Evolutionary conservation across 2,888 invertebrate species (phyloP), one percentile per base, ranked within the genome.

Genomic region (Antheraea assamensis): DNA sequence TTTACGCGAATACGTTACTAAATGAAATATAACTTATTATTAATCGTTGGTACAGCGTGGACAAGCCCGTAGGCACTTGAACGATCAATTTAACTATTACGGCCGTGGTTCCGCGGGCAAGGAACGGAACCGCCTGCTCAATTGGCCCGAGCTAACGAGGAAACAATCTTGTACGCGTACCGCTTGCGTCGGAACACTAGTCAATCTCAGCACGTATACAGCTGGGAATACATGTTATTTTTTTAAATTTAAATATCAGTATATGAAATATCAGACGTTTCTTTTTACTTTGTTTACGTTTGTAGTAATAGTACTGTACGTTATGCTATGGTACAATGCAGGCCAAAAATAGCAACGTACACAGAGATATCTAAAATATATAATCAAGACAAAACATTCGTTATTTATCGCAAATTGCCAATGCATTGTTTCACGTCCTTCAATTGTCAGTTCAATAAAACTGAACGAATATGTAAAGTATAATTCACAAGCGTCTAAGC

Each of bases 121-220:
- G 90, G 92, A 93, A 87, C 92, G 92, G 93, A 92, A 92, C 93
- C 85, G 85, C 80, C 84, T 84, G 86, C 85, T 86, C 91, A 93
- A 93, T 94, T 93, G 93, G 85, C 82, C 84, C 79, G 77, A 64
- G 85, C 86, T 94, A 94, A 94, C 90, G 92, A 94, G 94, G 94
- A 94, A 94, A 94, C 93, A 93, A 93, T 94, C 94, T 94, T 94
- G 94, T 88, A 92, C 94, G 94, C 93, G 93, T 87, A 86, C 90
- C 93, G 92, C 89, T 94, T 93, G 88, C 84, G 84, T 86, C 90
- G 91, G 91, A 90, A 92, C 92, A 86, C 90, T 86, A 88, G 88
- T 87, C 93, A 92, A 93, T 93, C 93, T 92, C 91, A 83, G 86
- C 86, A 74, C 66, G 55, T 76, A 78, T 78, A 78, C 58, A 21